Conservation (phyloP, 2,888 invertebrate genomes). For the Drosophila kuntzei region DNA sequence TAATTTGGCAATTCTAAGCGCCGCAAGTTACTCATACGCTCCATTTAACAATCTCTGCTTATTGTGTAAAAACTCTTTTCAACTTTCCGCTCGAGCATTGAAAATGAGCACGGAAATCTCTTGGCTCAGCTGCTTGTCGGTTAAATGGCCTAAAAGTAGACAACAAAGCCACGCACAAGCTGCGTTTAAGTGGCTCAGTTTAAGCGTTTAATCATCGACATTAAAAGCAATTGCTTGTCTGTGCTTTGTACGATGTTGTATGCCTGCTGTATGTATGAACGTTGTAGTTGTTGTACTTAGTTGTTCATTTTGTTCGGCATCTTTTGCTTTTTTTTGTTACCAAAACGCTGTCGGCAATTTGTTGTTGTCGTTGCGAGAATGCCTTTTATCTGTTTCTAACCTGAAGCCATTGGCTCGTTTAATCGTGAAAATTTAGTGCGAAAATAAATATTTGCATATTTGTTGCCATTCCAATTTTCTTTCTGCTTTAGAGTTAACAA, state of each 20-base stretch:
- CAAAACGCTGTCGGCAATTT: constrained; percentile 40
- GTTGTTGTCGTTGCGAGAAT: constrained; percentile 19
- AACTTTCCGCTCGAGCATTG: constrained; percentile 22
- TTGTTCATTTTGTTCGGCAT: constrained; percentile 32
- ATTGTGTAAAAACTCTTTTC: constrained; percentile 53
- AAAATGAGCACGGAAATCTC: constrained; percentile 18
- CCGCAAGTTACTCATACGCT: constrained; percentile 69
- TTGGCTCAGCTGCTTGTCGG: constrained; percentile 36
- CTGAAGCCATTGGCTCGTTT: constrained; percentile 31
- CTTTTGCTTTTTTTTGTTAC: constrained; percentile 18
- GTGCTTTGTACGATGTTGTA: constrained; percentile 14
- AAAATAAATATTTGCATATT: constrained; percentile 59
- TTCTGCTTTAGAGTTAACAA: neutral
- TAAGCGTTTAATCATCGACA: constrained; percentile 68
- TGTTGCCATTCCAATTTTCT: constrained; percentile 21
- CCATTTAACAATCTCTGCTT: constrained; percentile 62
- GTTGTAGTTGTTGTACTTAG: constrained; percentile 17
- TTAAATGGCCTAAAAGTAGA: constrained; percentile 72
- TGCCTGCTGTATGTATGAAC: neutral
- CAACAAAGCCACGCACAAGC: constrained; percentile 61
- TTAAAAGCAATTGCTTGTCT: constrained; percentile 71
- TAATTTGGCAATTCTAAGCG: constrained; percentile 65
- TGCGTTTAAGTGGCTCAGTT: constrained; percentile 57
- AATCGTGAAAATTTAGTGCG: constrained; percentile 45
- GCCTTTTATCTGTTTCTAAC: constrained; percentile 23